These are phyloP conservation scores for Camponotus pennsylvanicus DNA, from an alignment of 1,140 invertebrate genomes.

Conservation along the genomic window DNA sequence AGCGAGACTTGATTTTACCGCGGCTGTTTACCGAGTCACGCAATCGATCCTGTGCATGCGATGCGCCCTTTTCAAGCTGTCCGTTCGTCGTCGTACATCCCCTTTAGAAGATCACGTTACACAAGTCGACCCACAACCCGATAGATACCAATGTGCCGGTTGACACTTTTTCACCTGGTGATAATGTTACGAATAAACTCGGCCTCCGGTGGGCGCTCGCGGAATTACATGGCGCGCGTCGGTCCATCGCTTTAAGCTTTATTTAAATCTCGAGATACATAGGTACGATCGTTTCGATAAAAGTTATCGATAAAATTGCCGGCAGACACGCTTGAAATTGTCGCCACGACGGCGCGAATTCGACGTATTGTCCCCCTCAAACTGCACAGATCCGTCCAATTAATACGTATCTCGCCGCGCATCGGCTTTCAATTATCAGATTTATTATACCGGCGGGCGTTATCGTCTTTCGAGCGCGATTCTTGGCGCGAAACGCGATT, in stretches of 20 bases:
- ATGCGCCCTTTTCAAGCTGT: conserved; percentile 46
- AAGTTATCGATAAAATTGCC: conserved; percentile 35
- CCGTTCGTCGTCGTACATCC: conserved; percentile 63
- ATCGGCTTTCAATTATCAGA: conserved; percentile 41
- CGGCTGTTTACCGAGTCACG: conserved; percentile 31
- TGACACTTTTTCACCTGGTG: conserved; percentile 58
- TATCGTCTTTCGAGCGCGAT: conserved; percentile 25
- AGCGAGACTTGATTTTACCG: conserved; percentile 14
- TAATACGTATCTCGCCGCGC: neutral
- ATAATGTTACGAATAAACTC: conserved; percentile 67
- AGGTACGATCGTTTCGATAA: conserved; percentile 33
- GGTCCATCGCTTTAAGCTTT: conserved; percentile 33
- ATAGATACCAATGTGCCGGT: conserved; percentile 55
- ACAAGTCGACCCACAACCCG: conserved; percentile 46
- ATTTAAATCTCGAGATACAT: conserved; percentile 35
- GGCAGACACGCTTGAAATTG: neutral
- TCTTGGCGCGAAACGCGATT: conserved; percentile 52
- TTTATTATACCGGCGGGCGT: conserved; percentile 29
- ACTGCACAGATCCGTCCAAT: conserved; percentile 7
- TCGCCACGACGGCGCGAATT: neutral
- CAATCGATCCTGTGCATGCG: conserved; percentile 34
- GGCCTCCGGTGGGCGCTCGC: neutral
- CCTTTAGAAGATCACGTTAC: conserved; percentile 67
- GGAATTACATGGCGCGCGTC: conserved; percentile 42
- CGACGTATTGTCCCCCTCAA: neutral